A percentile compares a stretch with the other conserved stretches of the same genome.
Evolutionary conservation across 2,797 vertebrate species (phyloP).

Genomic region (Peromyscus nudipes): DNA sequence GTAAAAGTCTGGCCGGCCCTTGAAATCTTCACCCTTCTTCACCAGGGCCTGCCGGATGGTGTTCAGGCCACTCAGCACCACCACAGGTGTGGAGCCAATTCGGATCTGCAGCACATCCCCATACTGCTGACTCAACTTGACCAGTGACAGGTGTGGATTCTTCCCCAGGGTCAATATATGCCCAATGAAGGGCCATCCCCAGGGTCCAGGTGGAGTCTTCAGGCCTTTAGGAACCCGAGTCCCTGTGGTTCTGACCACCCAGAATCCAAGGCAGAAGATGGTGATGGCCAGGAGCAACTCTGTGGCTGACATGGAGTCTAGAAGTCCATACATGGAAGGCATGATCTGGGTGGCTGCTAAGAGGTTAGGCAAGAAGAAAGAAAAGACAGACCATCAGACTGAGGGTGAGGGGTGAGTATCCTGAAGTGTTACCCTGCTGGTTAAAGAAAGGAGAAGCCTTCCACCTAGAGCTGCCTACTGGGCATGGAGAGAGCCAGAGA

Average conservation of each 20-base stretch:
- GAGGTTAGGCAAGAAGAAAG: constrained; percentile 40
- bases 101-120: constrained; percentile 93
- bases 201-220: constrained; percentile 91
- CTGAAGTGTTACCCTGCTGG: background rate
- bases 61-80: constrained; percentile 93
- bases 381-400: background rate
- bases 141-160: constrained; percentile 91
- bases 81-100: constrained; percentile 93
- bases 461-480: background rate
- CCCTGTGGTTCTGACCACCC: constrained; percentile 86
- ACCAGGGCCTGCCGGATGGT: constrained; percentile 93
- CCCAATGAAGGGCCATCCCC: constrained; percentile 92
- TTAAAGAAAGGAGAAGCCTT: background rate
- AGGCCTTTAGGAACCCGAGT: constrained; percentile 90
- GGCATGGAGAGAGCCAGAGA: background rate
- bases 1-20: constrained; percentile 93
- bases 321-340: constrained; percentile 33
- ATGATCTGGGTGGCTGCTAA: constrained; percentile 37
- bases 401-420: background rate
- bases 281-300: constrained; percentile 89
- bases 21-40: constrained; percentile 94
- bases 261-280: constrained; percentile 82
- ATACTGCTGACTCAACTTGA: constrained; percentile 90
- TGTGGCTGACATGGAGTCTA: constrained; percentile 85
- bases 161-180: constrained; percentile 91